Conservation (phyloP, 2,113 vertebrate species). For the Vicugna pacos region DNA sequence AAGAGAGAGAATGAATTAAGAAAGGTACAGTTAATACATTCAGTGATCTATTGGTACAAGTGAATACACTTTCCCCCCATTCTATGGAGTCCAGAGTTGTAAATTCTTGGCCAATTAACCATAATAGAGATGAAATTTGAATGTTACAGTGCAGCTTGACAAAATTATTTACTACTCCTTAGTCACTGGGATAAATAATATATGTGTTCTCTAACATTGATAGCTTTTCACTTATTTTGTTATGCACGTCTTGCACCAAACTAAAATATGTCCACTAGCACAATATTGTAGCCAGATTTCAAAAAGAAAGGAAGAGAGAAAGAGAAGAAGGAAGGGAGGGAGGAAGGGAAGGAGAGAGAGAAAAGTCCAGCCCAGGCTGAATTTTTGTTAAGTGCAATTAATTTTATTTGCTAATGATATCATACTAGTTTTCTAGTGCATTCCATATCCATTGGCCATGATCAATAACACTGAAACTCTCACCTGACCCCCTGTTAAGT, state of each 20-base stretch:
- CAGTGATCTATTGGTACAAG: not conserved
- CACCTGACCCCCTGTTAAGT: not conserved
- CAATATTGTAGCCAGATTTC: not conserved
- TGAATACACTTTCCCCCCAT: not conserved
- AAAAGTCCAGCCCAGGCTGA: not conserved
- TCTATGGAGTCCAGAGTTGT: not conserved
- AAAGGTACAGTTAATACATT: not conserved
- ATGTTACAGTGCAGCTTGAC: not conserved
- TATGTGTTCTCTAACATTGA: not conserved
- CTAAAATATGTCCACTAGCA: not conserved
- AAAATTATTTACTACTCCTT: slow-evolving; percentile 4
- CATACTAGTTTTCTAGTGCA: slow-evolving; percentile 11
- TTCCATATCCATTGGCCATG: not conserved
- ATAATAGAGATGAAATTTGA: not conserved
- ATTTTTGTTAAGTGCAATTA: not conserved
- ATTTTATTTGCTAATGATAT: slow-evolving; percentile 41
- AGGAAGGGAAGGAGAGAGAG: not conserved
- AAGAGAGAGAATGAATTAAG: slow-evolving; percentile 26
- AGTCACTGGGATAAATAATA: not conserved
- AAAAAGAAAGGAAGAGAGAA: not conserved
- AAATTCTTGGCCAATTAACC: slow-evolving; percentile 24
- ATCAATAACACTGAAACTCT: not conserved
- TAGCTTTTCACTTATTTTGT: not conserved
- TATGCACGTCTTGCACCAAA: not conserved
- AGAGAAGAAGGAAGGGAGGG: too few species aligned